Conservation (phyloP, 2,797 vertebrate genomes). For the Phylloscopus collybita region DNA sequence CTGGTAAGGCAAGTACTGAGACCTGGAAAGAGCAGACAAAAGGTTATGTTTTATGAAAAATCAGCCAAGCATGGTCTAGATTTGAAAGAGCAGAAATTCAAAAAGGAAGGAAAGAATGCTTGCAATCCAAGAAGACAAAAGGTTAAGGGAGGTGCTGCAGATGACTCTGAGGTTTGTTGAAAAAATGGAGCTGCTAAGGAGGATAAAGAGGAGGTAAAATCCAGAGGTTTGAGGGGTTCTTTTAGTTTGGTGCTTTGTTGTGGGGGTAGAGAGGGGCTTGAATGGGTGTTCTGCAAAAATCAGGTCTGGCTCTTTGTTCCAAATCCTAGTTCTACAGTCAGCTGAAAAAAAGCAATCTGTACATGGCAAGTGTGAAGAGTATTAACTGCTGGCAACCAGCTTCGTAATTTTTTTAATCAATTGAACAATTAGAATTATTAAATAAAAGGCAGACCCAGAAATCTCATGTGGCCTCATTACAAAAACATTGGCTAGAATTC, state of each 20-base stretch:
- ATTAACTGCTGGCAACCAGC: neutral
- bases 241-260: neutral
- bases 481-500: neutral
- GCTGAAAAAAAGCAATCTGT: neutral
- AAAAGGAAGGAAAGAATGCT: neutral
- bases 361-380: neutral
- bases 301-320: neutral
- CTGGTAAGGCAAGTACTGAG: neutral
- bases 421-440: neutral
- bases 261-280: rapidly evolving
- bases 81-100: slow-evolving; percentile 19
- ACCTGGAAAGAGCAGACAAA: neutral
- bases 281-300: neutral
- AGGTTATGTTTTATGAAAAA: slow-evolving; percentile 39
- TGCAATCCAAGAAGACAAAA: neutral
- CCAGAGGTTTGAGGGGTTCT: neutral
- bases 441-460: neutral
- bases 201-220: neutral
- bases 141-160: neutral
- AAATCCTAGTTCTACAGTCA: neutral
- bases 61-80: neutral
- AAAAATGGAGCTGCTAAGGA: neutral
- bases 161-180: neutral
- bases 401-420: neutral
- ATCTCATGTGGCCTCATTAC: neutral